phyloP scores from a whole-genome alignment of 2,888 invertebrate genomes.

The Rhamnusium bicolor region DNA sequence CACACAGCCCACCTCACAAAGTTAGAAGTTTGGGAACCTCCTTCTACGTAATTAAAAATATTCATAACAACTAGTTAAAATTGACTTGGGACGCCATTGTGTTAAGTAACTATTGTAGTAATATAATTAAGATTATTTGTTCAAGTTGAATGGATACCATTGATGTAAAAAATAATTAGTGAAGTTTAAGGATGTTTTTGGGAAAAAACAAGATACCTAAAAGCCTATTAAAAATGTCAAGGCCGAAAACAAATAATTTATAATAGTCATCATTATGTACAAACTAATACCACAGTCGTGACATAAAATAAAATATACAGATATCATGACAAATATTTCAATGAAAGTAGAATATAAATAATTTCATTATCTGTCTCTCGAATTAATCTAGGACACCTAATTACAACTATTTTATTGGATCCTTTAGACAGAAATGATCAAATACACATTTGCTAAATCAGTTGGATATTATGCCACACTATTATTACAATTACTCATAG shows the following conservation, averaged over 20 bases:
- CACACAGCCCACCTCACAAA: too few species aligned
- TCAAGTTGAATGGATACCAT: conserved; percentile 12
- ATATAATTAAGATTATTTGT: background rate
- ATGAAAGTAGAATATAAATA: background rate
- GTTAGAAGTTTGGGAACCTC: too few species aligned
- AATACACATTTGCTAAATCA: background rate
- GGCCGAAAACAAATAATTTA: background rate
- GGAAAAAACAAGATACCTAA: conserved; percentile 3
- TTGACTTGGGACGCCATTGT: background rate
- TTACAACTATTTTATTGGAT: background rate
- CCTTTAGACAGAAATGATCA: background rate
- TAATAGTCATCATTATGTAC: conserved; percentile 2
- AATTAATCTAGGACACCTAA: background rate
- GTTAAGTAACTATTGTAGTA: background rate
- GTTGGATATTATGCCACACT: background rate
- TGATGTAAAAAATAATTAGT: conserved; percentile 14
- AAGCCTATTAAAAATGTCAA: conserved; percentile 22
- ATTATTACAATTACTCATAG: background rate
- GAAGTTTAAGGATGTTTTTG: conserved; percentile 28
- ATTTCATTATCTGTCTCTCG: background rate
- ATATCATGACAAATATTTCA: background rate
- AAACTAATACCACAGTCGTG: background rate
- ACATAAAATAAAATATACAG: background rate
- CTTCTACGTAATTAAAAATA: too few species aligned
- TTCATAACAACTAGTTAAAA: background rate